These are phyloP conservation scores for Tricholaema leucomelas DNA, from an alignment of 2,113 vertebrate genomes.

Conservation along the genomic window DNA sequence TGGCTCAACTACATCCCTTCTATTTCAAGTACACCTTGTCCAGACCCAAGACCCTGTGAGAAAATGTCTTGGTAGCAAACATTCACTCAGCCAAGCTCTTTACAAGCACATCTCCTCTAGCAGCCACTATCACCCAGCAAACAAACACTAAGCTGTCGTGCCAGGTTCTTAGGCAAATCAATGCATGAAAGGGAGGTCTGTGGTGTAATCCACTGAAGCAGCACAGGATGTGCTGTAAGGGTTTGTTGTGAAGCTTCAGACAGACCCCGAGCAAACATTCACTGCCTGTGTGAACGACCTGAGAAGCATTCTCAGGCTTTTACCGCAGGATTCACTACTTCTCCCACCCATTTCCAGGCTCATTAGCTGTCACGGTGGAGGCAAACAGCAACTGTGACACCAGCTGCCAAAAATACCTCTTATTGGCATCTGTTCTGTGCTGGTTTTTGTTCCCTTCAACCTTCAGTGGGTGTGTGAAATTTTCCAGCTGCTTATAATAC, in stretches of 20 bases:
- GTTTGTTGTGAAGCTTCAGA: conserved; percentile 12
- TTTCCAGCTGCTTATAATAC: conserved; percentile 76
- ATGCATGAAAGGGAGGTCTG: conserved; percentile 34
- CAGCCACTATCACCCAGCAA: conserved; percentile 2
- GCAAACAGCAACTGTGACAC: conserved; percentile 73
- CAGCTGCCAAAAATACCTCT: conserved; percentile 75
- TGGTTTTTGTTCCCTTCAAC: conserved; percentile 76
- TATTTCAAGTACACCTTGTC: not conserved
- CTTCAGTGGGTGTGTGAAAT: conserved; percentile 72
- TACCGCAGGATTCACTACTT: conserved; percentile 42
- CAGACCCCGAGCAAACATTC: conserved; percentile 45
- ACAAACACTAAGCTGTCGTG: not conserved
- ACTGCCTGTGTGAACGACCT: not conserved
- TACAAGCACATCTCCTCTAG: not conserved
- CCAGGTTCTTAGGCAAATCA: conserved; percentile 42
- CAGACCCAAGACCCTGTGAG: not conserved
- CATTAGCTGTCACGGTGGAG: conserved; percentile 67
- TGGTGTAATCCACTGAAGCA: not conserved
- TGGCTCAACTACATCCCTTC: too few relatives aligned
- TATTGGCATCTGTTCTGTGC: conserved; percentile 70
- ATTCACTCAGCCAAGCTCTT: not conserved
- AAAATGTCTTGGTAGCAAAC: not conserved
- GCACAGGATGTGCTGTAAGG: not conserved
- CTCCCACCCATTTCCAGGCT: conserved; percentile 57
- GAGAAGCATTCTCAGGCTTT: conserved; percentile 38